These are phyloP conservation scores for Tiliqua scincoides DNA, from an alignment of 2,113 vertebrate genomes.

Conservation along the genomic window DNA sequence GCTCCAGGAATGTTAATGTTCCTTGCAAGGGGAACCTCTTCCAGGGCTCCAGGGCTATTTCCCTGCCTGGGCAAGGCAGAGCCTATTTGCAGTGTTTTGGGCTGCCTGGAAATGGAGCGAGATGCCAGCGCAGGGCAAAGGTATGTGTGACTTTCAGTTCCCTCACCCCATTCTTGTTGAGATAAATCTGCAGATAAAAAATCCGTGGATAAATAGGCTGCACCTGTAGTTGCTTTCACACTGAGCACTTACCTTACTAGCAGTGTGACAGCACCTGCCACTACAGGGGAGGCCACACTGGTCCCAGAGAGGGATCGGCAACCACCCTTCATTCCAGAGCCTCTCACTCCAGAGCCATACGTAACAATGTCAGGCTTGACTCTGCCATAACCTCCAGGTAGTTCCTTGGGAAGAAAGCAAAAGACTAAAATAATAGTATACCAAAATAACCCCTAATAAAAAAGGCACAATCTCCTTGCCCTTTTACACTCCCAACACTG, in stretches of 20 bases:
- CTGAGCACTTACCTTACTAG: slow-evolving; percentile 85
- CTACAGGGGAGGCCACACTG: slow-evolving; percentile 97
- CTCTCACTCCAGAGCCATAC: slow-evolving; percentile 94
- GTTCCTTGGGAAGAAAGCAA: slow-evolving; percentile 79
- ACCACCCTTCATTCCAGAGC: slow-evolving; percentile 96
- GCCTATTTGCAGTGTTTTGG: no score
- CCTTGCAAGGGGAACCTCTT: no score
- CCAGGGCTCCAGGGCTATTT: no score
- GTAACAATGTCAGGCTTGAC: slow-evolving; percentile 98
- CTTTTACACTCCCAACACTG: background rate
- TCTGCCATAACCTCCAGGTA: slow-evolving; percentile 94
- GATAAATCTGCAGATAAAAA: no score
- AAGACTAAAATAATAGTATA: background rate
- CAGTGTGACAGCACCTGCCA: slow-evolving; percentile 94
- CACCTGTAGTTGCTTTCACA: background rate
- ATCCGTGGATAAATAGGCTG: no score
- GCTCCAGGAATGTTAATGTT: no score
- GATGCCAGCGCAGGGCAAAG: no score
- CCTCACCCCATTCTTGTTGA: no score
- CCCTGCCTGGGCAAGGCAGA: no score
- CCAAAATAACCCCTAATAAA: background rate
- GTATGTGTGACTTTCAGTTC: no score
- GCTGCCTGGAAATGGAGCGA: no score
- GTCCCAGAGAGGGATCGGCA: slow-evolving; percentile 97
- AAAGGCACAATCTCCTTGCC: no score